Conservation (phyloP, 2,888 invertebrate genomes). For the Amphipoea oculea region DNA sequence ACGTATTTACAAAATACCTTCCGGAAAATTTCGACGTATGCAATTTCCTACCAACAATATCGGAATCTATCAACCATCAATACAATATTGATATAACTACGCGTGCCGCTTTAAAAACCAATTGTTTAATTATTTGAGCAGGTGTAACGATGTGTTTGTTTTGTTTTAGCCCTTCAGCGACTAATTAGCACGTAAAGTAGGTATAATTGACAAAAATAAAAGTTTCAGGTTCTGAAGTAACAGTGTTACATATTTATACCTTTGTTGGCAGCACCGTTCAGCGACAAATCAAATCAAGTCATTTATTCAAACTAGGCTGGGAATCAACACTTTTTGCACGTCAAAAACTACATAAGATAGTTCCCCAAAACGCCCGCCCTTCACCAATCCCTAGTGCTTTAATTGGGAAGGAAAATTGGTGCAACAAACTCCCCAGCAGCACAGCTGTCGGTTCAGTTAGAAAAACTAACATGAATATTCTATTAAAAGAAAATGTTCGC, state of each 20-base stretch:
- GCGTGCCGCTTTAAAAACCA: not conserved
- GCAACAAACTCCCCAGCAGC: too few relatives aligned
- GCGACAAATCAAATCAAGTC: not conserved
- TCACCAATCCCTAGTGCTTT: too few relatives aligned
- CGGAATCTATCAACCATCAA: not conserved
- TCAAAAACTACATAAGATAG: too few relatives aligned
- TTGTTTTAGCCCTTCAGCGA: not conserved
- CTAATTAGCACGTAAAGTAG: not conserved
- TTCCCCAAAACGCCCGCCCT: too few relatives aligned
- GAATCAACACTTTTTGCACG: too few relatives aligned
- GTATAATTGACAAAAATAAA: conserved; percentile 3
- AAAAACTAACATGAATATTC: not conserved
- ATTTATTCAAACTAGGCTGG: too few relatives aligned
- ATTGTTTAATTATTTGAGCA: conserved; percentile 17
- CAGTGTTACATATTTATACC: not conserved
- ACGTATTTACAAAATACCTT: not conserved
- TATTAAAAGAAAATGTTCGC: not conserved
- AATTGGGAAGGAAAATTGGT: too few relatives aligned
- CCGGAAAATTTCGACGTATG: not conserved
- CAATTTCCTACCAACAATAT: not conserved
- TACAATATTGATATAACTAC: not conserved
- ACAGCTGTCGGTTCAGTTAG: too few relatives aligned
- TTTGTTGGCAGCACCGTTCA: not conserved
- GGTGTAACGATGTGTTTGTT: not conserved
- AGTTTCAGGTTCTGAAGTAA: not conserved